Evolutionary conservation across 1,140 invertebrate genomes (phyloP).

Genomic region (Medauroidea extradentata): DNA sequence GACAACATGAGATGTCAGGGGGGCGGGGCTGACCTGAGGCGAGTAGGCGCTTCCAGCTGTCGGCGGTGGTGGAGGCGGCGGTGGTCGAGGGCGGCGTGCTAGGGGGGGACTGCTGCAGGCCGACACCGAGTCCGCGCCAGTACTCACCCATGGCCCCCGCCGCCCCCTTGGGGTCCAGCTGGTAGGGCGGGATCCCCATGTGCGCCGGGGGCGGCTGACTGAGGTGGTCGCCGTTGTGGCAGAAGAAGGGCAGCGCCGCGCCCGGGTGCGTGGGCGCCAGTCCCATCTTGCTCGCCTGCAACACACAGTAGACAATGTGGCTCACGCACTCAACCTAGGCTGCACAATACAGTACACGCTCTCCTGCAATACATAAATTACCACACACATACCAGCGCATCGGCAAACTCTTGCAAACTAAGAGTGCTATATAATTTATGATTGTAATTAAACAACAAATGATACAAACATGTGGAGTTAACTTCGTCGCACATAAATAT

Average conservation of each 20-base stretch:
- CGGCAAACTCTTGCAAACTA: too few species aligned
- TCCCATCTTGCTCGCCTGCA: slow-evolving; percentile 88
- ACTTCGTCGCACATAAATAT: too few species aligned
- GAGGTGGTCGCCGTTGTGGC: slow-evolving; percentile 77
- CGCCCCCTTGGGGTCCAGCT: slow-evolving; percentile 68
- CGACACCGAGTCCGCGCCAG: slow-evolving; percentile 18
- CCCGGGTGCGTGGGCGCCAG: slow-evolving; percentile 56
- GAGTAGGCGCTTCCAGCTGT: slow-evolving; percentile 48
- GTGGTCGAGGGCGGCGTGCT: slow-evolving; percentile 9
- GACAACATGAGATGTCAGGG: not conserved
- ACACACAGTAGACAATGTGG: too few species aligned
- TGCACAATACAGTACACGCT: too few species aligned
- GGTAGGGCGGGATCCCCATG: slow-evolving; percentile 94
- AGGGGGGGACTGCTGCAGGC: slow-evolving; percentile 11
- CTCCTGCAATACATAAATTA: too few species aligned
- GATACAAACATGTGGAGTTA: too few species aligned
- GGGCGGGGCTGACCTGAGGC: slow-evolving; percentile 48
- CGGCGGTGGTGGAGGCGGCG: not conserved
- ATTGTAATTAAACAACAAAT: too few species aligned
- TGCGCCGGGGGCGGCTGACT: slow-evolving; percentile 92
- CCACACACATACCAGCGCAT: too few species aligned
- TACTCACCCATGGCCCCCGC: slow-evolving; percentile 39
- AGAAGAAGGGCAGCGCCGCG: slow-evolving; percentile 76
- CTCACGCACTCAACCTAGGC: too few species aligned
- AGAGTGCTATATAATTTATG: too few species aligned